Evolutionary conservation across 2,113 vertebrate species (phyloP).

Genomic region (Hippocampus guttulatus): DNA sequence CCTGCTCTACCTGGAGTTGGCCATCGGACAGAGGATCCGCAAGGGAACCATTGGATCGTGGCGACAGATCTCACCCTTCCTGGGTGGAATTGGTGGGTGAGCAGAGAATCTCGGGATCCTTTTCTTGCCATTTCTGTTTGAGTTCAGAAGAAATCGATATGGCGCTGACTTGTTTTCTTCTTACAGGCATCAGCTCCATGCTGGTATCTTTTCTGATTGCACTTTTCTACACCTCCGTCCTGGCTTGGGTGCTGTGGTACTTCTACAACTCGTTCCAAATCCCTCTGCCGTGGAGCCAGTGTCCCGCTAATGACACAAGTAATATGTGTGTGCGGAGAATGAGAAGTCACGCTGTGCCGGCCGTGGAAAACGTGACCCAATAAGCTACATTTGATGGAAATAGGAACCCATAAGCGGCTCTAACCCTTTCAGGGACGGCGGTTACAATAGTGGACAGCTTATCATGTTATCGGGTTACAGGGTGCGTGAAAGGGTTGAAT

Average conservation of each 20-base stretch:
- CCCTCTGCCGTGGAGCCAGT: constrained; percentile 82
- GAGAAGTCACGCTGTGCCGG: no score
- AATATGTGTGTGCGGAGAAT: neutral
- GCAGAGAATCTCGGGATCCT: no score
- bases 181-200: constrained; percentile 72
- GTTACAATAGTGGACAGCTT: no score
- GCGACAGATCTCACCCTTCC: constrained; percentile 78
- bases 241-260: constrained; percentile 88
- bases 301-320: constrained; percentile 80
- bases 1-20: constrained; percentile 82
- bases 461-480: no score
- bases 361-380: no score
- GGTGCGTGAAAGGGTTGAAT: no score
- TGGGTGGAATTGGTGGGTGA: constrained; percentile 79
- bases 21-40: constrained; percentile 81
- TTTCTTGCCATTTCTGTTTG: no score
- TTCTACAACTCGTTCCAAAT: constrained; percentile 83
- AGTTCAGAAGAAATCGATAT: no score
- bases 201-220: constrained; percentile 70
- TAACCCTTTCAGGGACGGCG: no score
- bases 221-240: constrained; percentile 82
- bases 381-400: no score
- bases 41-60: constrained; percentile 82
- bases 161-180: neutral
- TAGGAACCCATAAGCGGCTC: no score